Conservation (phyloP, 2,888 invertebrate genomes). For the Serrognathus titanus region DNA sequence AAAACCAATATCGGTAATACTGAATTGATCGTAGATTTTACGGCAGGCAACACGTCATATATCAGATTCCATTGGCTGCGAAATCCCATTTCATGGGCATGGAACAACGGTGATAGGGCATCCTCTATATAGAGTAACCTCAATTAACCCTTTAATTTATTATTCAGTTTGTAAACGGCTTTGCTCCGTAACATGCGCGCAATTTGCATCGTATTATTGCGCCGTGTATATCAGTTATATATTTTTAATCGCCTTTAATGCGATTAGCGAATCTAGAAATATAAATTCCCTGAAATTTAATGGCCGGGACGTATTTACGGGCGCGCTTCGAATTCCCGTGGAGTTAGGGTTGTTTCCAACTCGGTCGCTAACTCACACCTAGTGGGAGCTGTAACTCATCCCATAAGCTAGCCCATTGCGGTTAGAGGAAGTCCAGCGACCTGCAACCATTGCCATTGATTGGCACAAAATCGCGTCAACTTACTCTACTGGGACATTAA, state of each 20-base stretch:
- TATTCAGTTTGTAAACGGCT: slow-evolving; percentile 34
- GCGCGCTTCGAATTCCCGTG: background rate
- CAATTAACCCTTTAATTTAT: slow-evolving; percentile 37
- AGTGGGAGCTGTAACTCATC: slow-evolving; percentile 42
- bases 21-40: slow-evolving; percentile 6
- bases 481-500: slow-evolving; percentile 44
- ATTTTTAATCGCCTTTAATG: slow-evolving; percentile 25
- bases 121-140: slow-evolving; percentile 23
- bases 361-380: slow-evolving; percentile 14
- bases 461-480: slow-evolving; percentile 48
- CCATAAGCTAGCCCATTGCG: slow-evolving; percentile 35
- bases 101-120: slow-evolving; percentile 23
- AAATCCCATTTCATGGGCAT: slow-evolving; percentile 23
- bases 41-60: slow-evolving; percentile 8
- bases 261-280: slow-evolving; percentile 17
- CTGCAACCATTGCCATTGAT: slow-evolving; percentile 42
- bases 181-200: slow-evolving; percentile 29
- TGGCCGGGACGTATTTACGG: background rate
- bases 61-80: slow-evolving; percentile 8
- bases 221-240: slow-evolving; percentile 24
- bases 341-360: slow-evolving; percentile 4
- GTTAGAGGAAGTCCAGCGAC: slow-evolving; percentile 29
- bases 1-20: slow-evolving; percentile 11
- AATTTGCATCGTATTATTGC: slow-evolving; percentile 32
- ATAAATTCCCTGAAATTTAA: background rate